Evolutionary conservation across 2,888 invertebrate species (phyloP).

Genomic region (Hypomecis atomaria): DNA sequence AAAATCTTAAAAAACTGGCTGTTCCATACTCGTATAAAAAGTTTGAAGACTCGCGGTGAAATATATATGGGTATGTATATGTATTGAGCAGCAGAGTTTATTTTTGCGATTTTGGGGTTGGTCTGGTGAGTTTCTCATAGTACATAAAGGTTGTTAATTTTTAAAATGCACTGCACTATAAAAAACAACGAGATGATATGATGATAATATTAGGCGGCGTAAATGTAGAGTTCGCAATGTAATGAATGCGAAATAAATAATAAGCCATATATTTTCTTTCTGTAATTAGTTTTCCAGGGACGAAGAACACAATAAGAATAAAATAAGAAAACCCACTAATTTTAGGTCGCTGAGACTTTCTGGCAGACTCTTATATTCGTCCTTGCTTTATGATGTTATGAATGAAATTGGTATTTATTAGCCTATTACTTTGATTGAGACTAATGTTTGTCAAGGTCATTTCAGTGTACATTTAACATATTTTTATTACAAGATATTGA

Average conservation of each 20-base stretch:
- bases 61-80: no score
- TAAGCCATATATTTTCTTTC: not conserved
- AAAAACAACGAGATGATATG: no score
- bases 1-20: no score
- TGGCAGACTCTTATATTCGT: not conserved
- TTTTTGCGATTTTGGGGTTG: no score
- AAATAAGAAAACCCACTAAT: not conserved
- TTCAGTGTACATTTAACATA: not conserved
- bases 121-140: no score
- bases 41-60: no score
- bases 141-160: no score
- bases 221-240: not conserved
- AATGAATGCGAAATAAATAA: conserved; percentile 1
- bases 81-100: no score
- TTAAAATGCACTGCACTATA: no score
- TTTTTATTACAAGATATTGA: conserved; percentile 2
- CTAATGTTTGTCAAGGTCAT: conserved; percentile 23
- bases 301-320: not conserved
- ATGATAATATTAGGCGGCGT: not conserved
- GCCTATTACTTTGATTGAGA: conserved; percentile 21
- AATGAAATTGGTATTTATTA: conserved; percentile 26
- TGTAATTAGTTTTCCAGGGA: not conserved
- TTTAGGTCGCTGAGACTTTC: not conserved
- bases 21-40: no score
- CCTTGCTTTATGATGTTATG: conserved; percentile 9